Evolutionary conservation across 2,888 invertebrate species (phyloP).

Genomic region (Aleiodes testaceus): DNA sequence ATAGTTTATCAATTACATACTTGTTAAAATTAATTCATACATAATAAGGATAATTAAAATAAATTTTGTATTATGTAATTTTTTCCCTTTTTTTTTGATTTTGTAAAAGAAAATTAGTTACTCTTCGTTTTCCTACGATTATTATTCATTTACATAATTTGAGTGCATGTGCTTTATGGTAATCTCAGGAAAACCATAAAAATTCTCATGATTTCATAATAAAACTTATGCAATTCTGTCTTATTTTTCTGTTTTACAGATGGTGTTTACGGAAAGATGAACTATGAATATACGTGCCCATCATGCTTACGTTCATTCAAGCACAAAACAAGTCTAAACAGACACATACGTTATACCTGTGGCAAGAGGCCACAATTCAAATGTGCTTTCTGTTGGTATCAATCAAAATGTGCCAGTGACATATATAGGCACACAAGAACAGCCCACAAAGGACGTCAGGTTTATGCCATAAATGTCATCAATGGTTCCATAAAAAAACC

Average conservation of each 20-base stretch:
- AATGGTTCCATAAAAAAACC: slow-evolving; percentile 33
- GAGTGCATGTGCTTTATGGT: too few species aligned
- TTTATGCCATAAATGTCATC: slow-evolving; percentile 47
- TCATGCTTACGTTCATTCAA: slow-evolving; percentile 25
- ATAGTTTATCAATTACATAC: background rate
- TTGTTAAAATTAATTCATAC: background rate
- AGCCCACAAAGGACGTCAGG: slow-evolving; percentile 32
- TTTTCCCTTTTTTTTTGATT: too few species aligned
- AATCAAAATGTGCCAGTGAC: slow-evolving; percentile 45
- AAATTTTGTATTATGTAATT: slow-evolving; percentile 1
- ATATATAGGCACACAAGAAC: slow-evolving; percentile 23
- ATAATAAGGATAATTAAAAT: background rate
- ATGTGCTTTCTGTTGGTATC: slow-evolving; percentile 62
- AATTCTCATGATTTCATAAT: background rate
- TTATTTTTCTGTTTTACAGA: slow-evolving; percentile 10
- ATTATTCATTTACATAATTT: slow-evolving; percentile 1
- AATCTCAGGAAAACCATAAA: background rate
- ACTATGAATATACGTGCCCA: slow-evolving; percentile 12
- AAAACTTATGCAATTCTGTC: background rate
- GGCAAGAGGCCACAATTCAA: slow-evolving; percentile 62
- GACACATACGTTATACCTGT: slow-evolving; percentile 62
- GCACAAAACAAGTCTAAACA: slow-evolving; percentile 57
- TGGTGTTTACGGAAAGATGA: slow-evolving; percentile 5
- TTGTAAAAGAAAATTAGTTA: too few species aligned
- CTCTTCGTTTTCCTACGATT: background rate